Percentiles rank a stretch among this genome's conserved stretches.
Conservation (phyloP, 2,888 invertebrate genomes). For the Cryptophagus acutangulus region DNA sequence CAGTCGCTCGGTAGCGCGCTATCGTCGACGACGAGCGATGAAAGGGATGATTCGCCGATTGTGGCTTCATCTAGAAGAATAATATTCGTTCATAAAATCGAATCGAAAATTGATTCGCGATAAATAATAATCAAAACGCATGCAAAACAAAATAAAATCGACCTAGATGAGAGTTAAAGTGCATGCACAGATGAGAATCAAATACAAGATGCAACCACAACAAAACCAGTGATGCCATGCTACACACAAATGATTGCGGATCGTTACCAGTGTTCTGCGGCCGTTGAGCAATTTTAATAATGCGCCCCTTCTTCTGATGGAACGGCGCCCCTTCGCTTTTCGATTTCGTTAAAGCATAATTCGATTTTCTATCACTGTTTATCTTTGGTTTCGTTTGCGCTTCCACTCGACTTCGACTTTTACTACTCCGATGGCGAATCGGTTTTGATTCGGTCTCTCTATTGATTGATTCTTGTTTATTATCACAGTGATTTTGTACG, state of each 20-base stretch:
- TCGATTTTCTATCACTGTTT: constrained; percentile 17
- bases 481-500: not conserved
- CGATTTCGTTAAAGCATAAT: constrained; percentile 41
- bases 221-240: constrained; percentile 4
- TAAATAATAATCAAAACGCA: not conserved
- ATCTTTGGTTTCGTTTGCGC: constrained; percentile 6
- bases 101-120: not conserved
- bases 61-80: constrained; percentile 6
- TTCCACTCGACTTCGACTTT: constrained; percentile 1
- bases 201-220: constrained; percentile 4
- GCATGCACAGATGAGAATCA: too few relatives aligned
- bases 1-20: constrained; percentile 49
- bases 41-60: constrained; percentile 12
- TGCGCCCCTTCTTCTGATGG: constrained; percentile 43
- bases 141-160: too few relatives aligned
- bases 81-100: not conserved
- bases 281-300: constrained; percentile 40
- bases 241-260: not conserved
- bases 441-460: constrained; percentile 2
- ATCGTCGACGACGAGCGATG: constrained; percentile 27
- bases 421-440: constrained; percentile 6
- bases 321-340: constrained; percentile 47
- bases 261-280: constrained; percentile 39
- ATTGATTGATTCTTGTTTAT: constrained; percentile 4
- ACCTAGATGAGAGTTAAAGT: too few relatives aligned